Evolutionary conservation across 2,113 vertebrate species (phyloP).

Genomic region (Pipra filicauda): DNA sequence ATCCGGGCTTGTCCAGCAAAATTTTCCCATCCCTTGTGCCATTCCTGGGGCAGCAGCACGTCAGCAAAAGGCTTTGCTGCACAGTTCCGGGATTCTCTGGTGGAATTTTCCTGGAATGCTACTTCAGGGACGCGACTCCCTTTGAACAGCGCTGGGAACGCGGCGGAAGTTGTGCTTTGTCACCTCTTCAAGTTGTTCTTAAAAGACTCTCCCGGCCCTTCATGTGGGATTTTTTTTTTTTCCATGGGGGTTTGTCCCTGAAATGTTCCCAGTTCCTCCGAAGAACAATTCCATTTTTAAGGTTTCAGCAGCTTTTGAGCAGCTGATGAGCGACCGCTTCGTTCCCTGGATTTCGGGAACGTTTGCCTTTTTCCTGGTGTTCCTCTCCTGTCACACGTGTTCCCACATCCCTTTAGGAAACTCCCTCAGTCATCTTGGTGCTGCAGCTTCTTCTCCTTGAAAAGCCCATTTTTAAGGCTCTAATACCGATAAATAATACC

Average conservation of each 20-base stretch:
- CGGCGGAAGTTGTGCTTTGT: rapidly evolving
- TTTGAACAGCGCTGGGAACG: rapidly evolving
- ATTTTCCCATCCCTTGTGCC: neutral
- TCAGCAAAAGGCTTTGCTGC: neutral
- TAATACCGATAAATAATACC: neutral
- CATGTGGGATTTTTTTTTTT: neutral
- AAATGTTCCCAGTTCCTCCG: neutral
- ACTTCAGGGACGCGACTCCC: neutral
- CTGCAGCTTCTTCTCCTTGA: neutral
- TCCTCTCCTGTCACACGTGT: neutral
- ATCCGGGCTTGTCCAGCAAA: rapidly evolving
- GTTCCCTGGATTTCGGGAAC: neutral
- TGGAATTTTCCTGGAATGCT: neutral
- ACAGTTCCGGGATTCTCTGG: rapidly evolving
- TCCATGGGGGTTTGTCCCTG: neutral
- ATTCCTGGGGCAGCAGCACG: neutral
- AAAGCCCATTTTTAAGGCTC: neutral
- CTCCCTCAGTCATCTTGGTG: neutral
- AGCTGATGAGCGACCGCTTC: neutral
- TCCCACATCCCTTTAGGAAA: neutral
- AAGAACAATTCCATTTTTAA: neutral
- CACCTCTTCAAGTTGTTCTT: neutral
- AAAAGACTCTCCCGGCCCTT: neutral
- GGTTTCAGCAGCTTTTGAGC: neutral
- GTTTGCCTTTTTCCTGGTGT: neutral